Evolutionary conservation across 2,797 vertebrate species (phyloP).

Genomic region (Melanotaenia parkinsoni): DNA sequence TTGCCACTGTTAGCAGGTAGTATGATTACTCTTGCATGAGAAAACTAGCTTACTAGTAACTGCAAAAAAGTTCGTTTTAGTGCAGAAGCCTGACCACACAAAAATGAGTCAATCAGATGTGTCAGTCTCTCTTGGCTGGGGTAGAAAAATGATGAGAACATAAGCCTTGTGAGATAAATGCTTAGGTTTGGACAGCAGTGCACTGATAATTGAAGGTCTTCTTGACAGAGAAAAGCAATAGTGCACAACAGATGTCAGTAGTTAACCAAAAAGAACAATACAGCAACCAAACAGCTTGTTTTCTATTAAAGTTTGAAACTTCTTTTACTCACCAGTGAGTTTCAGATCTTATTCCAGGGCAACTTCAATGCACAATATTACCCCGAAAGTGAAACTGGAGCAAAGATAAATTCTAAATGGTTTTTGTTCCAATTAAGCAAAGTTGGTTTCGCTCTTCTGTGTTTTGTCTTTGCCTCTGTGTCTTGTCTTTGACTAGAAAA

Average conservation of each 20-base stretch:
- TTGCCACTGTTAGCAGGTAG: conserved; percentile 26
- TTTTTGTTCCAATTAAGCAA: background rate
- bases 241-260: background rate
- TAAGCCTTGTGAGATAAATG: background rate
- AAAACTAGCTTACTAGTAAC: conserved; percentile 48
- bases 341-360: conserved; percentile 31
- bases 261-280: conserved; percentile 3
- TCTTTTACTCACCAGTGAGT: conserved; percentile 59
- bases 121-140: background rate
- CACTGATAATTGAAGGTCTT: background rate
- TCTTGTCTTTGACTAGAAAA: conserved; percentile 7
- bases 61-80: conserved; percentile 40
- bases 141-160: conserved; percentile 9
- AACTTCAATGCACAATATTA: conserved; percentile 17
- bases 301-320: conserved; percentile 31
- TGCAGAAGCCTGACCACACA: conserved; percentile 25
- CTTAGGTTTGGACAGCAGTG: background rate
- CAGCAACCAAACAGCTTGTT: background rate
- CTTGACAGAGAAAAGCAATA: background rate
- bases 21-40: conserved; percentile 28
- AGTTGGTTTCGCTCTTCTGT: background rate
- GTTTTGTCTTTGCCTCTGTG: background rate
- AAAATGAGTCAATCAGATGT: conserved; percentile 22
- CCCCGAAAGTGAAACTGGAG: conserved; percentile 15
- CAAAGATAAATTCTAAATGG: conserved; percentile 9